phyloP scores from a whole-genome alignment of 1,140 invertebrate species.

The Limonius californicus region DNA sequence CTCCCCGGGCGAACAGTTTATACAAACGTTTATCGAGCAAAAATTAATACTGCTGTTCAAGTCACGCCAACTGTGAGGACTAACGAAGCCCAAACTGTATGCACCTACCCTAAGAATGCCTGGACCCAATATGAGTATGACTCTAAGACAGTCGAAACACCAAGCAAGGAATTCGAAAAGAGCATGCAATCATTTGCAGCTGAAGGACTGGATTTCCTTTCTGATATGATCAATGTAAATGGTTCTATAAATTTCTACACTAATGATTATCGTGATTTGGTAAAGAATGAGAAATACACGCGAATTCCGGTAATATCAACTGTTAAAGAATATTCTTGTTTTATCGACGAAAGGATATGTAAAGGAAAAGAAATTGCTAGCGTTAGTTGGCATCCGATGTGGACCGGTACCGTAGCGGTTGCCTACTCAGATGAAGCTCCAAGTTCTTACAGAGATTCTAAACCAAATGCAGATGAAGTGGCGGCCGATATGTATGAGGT shows the following conservation, averaged over 20 bases:
- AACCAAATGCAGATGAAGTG: conserved; percentile 31
- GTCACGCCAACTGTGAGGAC: conserved; percentile 48
- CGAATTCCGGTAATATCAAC: conserved; percentile 8
- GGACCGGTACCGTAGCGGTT: conserved; percentile 60
- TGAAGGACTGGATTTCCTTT: conserved; percentile 38
- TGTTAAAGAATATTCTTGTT: conserved; percentile 59
- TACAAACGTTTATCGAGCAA: conserved; percentile 53
- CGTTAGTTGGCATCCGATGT: conserved; percentile 64
- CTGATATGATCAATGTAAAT: conserved; percentile 53
- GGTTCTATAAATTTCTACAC: conserved; percentile 61
- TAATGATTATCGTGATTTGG: conserved; percentile 58
- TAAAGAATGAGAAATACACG: conserved; percentile 37
- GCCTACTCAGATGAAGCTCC: conserved; percentile 57
- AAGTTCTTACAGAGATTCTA: conserved; percentile 25
- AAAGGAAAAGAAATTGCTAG: conserved; percentile 62
- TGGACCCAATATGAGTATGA: conserved; percentile 60
- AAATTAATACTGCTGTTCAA: conserved; percentile 53
- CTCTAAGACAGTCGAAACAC: conserved; percentile 21
- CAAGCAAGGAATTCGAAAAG: conserved; percentile 44
- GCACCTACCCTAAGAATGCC: conserved; percentile 58
- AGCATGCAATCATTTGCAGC: conserved; percentile 47
- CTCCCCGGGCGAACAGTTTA: conserved; percentile 52
- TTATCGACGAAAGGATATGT: conserved; percentile 57
- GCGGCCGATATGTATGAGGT: conserved; percentile 47
- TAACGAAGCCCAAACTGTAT: conserved; percentile 60